Conservation (phyloP, 2,113 vertebrate species). For the Uria lomvia region DNA sequence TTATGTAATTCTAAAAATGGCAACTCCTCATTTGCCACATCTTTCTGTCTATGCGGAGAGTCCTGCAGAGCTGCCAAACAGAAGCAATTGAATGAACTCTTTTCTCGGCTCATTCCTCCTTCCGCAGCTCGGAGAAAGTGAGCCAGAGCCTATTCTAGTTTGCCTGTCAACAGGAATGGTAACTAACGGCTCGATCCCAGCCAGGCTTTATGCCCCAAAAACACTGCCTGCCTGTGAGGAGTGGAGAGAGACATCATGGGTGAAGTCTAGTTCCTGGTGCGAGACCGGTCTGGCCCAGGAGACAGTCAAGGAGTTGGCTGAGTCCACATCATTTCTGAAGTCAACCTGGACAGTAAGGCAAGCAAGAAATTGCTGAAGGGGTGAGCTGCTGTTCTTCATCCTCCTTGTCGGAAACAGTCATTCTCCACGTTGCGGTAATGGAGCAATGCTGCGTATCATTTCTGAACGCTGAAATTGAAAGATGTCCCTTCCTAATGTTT, state of each 20-base stretch:
- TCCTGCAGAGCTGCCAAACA: slow-evolving; percentile 66
- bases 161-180: slow-evolving; percentile 64
- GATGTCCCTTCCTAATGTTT: slow-evolving; percentile 17
- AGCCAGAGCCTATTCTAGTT: slow-evolving; percentile 69
- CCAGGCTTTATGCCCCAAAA: slow-evolving; percentile 37
- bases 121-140: slow-evolving; percentile 57
- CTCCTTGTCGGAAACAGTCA: neutral
- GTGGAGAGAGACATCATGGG: neutral
- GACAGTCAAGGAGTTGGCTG: neutral
- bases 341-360: neutral
- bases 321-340: neutral
- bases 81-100: slow-evolving; percentile 66
- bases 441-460: neutral
- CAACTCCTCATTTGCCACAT: slow-evolving; percentile 58
- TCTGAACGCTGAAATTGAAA: neutral
- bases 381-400: neutral
- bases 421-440: neutral
- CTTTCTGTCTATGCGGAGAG: slow-evolving; percentile 51
- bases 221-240: slow-evolving; percentile 15
- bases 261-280: neutral
- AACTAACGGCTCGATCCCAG: slow-evolving; percentile 30
- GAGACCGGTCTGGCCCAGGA: neutral
- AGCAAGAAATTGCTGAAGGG: neutral
- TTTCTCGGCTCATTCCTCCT: slow-evolving; percentile 59
- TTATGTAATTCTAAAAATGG: slow-evolving; percentile 68